These are phyloP conservation scores for Ophioninae sp. DNA, from an alignment of 2,888 invertebrate genomes.

Conservation along the genomic window DNA sequence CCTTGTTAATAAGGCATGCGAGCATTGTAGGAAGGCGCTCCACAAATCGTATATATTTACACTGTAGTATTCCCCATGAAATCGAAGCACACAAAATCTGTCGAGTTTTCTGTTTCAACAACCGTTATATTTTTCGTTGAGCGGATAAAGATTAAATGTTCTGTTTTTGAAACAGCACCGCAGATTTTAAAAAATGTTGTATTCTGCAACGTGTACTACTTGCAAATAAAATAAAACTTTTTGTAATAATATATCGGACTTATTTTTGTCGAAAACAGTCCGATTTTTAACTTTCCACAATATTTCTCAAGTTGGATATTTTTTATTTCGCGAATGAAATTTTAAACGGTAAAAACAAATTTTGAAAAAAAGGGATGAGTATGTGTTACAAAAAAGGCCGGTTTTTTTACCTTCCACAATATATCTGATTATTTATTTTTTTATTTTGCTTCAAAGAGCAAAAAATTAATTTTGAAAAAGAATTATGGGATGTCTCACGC, in stretches of 20 bases:
- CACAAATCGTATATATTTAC: slow-evolving; percentile 23
- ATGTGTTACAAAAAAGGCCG: neutral
- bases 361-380: neutral
- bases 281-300: too few species aligned
- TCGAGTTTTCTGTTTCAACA: neutral
- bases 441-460: neutral
- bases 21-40: slow-evolving; percentile 26
- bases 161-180: neutral
- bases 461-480: neutral
- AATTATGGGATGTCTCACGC: neutral
- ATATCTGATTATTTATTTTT: neutral
- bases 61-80: neutral
- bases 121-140: neutral
- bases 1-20: slow-evolving; percentile 60
- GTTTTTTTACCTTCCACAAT: neutral
- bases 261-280: too few species aligned
- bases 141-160: neutral
- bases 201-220: neutral
- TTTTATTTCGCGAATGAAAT: too few species aligned
- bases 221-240: neutral
- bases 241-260: neutral
- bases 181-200: neutral
- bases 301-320: too few species aligned
- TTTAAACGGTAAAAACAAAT: too few species aligned
- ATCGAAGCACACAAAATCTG: slow-evolving; percentile 10